Evolutionary conservation across 2,888 invertebrate genomes (phyloP), one percentile per base, ranked within the genome.

Genomic region (Philaethria dido): DNA sequence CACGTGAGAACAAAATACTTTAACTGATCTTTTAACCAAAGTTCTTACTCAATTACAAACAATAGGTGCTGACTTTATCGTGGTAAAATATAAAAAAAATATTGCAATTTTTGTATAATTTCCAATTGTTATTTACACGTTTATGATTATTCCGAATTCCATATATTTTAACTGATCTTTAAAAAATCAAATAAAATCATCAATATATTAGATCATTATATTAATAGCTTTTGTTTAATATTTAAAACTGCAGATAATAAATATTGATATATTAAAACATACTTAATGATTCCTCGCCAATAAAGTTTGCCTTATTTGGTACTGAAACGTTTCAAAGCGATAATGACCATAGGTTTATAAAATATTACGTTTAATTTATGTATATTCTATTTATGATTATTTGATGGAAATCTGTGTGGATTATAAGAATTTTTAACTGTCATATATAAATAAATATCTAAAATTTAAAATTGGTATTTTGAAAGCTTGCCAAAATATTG

Each of bases 261-360:
- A 55, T 55, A 55, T 55, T 55, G 9, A 55, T 20, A 55, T 55
- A 20, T 55, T 39, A 39, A 22, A 55, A 39, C 18, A 55, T n/a
- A 22, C 14, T 55, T n/a, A n/a, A 39, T 39, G 14, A 8, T 39
- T 55, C 18, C 16, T 36, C 8, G 14, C n/a, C 20, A 22, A 20
- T 36, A 22, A 22, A 39, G 4, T 22, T 55, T 39, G 14, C 55
- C 42, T 22, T 42, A 22, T 57, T 42, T 22, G 57, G 42, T 0
- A 22, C 42, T 9, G 14, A 42, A 57, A 42, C 3, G 20, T 57
- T 42, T n/a, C 8, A 13, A 11, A 47, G 47, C n/a, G n/a, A n/a
- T 39, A 39, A 39, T 39, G 2, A n/a, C 20, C 22, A 39, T 55
- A 22, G 14, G 14, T 57, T 42, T 42, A 39, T 9, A n/a, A 42